Base-by-base conservation (phyloP, 2,113 vertebrate species). In the Oreotrochilus melanogaster region DNA sequence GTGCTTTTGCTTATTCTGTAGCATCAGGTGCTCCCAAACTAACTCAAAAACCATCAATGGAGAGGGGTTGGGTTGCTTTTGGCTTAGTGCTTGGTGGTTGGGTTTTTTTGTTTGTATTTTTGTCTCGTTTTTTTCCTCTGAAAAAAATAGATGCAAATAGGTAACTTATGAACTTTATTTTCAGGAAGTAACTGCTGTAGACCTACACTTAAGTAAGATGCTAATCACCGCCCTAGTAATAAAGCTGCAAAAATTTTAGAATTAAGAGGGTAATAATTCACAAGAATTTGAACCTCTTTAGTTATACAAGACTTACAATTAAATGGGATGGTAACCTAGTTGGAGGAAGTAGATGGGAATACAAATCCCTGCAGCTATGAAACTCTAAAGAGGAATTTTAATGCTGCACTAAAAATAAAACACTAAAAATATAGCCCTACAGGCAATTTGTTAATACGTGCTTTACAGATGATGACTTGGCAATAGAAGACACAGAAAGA, bases 391-490 rank as follows among this genome's bases (percentile, higher is more conserved):
- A 57, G 33, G 31, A n/a, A 57, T 88, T 92, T 64, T 85, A 65
- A 73, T 33, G 18, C 13, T 83, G n/a, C 31, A 31, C 23, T 47
- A 58, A 75, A 87, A 90, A 57, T 53, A 66, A 0, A 33, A 10
- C 11, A 31, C 28, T 86, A 75, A 86, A 95, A 84, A 82, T 64
- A 83, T 13, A 87, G 7, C 15, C 60, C 74, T 79, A 73, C 11
- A 37, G 42, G 31, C 75, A 81, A 73, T 88, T 95, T 93, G n/a
- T 64, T 92, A 88, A 75, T 48, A 93, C 37, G 19, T 91, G 30
- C 11, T 92, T 96, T 90, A 84, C 25, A 42, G 28, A 67, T 66
- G 28, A 67, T 66, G 31, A 75, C 23, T 88, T 91, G 39, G 62
- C 30, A 42, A 47, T 78, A 74, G 47, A 89, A 90, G 65, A 88